Conservation (phyloP, 2,888 invertebrate genomes). For the Eupithecia insigniata region DNA sequence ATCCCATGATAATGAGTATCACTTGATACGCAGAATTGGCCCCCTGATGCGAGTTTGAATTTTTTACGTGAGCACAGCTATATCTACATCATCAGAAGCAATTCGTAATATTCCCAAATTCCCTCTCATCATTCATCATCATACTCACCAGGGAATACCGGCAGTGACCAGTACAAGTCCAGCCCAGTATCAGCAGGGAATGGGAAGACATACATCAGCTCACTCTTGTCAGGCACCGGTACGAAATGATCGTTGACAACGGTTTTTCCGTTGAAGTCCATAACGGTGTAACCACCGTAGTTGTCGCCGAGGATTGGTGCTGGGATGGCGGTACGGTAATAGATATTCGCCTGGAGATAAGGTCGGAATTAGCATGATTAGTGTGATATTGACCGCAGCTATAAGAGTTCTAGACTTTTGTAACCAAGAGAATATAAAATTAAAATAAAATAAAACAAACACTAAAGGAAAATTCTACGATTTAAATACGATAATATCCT, state of each 20-base stretch:
- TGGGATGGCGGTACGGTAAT: conserved; percentile 63
- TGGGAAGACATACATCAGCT: conserved; percentile 69
- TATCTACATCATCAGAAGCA: not conserved
- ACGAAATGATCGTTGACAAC: conserved; percentile 69
- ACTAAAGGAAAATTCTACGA: no score
- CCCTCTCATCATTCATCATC: not conserved
- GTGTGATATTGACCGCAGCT: not conserved
- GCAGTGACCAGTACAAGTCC: conserved; percentile 76
- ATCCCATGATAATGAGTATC: no score
- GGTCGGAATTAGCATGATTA: not conserved
- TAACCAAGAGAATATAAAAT: not conserved
- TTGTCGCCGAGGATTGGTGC: conserved; percentile 72
- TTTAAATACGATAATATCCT: not conserved
- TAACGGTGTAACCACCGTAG: conserved; percentile 73
- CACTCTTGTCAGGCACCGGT: conserved; percentile 69
- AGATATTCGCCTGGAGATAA: conserved; percentile 65
- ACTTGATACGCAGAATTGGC: no score
- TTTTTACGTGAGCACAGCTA: not conserved
- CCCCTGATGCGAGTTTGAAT: no score
- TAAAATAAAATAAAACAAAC: no score
- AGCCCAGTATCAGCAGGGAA: conserved; percentile 53
- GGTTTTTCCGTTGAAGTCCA: conserved; percentile 63
- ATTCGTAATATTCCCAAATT: not conserved
- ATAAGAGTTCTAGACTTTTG: not conserved
- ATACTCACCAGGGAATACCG: conserved; percentile 70